Conservation (phyloP, 2,113 vertebrate species). For the Ondatra zibethicus region DNA sequence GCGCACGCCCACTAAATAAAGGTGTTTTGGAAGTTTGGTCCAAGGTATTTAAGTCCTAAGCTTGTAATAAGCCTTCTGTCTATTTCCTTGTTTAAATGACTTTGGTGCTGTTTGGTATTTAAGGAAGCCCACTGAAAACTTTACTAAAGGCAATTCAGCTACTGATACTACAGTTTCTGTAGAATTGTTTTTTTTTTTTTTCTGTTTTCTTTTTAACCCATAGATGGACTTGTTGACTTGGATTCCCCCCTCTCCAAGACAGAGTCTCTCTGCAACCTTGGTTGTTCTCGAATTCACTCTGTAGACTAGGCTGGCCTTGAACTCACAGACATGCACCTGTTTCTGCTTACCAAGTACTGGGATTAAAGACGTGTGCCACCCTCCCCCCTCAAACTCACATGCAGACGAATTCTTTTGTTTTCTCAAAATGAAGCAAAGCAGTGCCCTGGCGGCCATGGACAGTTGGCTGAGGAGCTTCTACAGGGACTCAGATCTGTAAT, state of each 20-base stretch:
- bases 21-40: background rate
- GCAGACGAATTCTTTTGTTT: background rate
- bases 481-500: constrained; percentile 66
- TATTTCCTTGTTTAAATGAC: background rate
- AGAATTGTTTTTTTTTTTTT: background rate
- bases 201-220: background rate
- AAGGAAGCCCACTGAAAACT: background rate
- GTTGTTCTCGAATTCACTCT: background rate
- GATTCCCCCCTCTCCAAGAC: background rate
- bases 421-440: constrained; percentile 35
- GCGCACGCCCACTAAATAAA: too few species aligned
- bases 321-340: background rate
- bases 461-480: constrained; percentile 3
- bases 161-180: background rate
- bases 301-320: background rate
- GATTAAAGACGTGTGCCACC: too few species aligned
- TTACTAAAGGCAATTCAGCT: background rate
- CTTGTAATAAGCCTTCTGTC: background rate
- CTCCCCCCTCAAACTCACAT: too few species aligned
- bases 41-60: background rate
- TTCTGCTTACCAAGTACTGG: background rate
- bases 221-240: constrained; percentile 9
- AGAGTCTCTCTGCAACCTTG: background rate
- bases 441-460: background rate
- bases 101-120: background rate